Conservation (phyloP, 2,888 invertebrate genomes). For the Amphipyra berbera region DNA sequence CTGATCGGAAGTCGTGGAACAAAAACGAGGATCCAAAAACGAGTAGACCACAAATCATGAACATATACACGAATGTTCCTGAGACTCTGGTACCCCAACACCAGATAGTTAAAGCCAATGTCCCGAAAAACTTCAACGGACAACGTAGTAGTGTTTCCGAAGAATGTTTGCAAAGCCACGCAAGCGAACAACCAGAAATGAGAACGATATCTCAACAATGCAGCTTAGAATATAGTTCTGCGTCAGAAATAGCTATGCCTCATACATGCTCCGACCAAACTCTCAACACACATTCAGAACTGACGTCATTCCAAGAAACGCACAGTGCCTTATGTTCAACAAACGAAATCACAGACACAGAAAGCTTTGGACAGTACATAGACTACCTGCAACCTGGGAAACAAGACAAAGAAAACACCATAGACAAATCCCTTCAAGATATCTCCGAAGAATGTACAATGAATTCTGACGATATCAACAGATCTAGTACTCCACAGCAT, state of each 20-base stretch:
- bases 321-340: conserved; percentile 86
- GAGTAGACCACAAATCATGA: conserved; percentile 84
- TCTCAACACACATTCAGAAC: conserved; percentile 85
- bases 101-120: conserved; percentile 84
- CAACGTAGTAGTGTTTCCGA: conserved; percentile 84
- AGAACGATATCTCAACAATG: conserved; percentile 93
- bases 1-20: conserved; percentile 81
- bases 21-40: conserved; percentile 79
- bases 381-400: conserved; percentile 83
- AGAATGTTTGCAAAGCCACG: conserved; percentile 83
- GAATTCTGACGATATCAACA: conserved; percentile 82
- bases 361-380: conserved; percentile 87
- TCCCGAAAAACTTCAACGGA: conserved; percentile 73
- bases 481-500: conserved; percentile 75
- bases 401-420: conserved; percentile 75
- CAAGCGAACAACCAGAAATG: conserved; percentile 85
- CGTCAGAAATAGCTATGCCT: conserved; percentile 88
- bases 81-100: conserved; percentile 91
- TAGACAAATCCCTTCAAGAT: conserved; percentile 84
- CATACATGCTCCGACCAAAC: conserved; percentile 88
- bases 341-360: conserved; percentile 87
- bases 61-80: conserved; percentile 91
- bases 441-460: conserved; percentile 86
- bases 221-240: conserved; percentile 92
- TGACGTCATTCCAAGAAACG: conserved; percentile 86